Evolutionary conservation across 1,140 invertebrate species (phyloP).

Genomic region (Agrilus planipennis): DNA sequence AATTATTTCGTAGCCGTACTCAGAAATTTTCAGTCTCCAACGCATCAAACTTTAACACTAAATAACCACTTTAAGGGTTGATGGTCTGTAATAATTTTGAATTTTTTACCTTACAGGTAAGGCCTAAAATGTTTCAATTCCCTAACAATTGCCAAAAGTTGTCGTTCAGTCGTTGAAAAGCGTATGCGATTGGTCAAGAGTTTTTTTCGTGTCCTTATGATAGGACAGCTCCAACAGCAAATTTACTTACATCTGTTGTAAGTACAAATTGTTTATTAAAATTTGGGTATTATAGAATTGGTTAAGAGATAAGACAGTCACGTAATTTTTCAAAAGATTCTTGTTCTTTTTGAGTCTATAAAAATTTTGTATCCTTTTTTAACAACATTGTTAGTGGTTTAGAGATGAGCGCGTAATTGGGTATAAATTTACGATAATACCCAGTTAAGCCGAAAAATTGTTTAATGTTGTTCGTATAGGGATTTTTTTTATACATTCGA

Average conservation of each 20-base stretch:
- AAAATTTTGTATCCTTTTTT: not conserved
- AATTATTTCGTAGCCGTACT: conserved; percentile 5
- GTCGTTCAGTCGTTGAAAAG: conserved; percentile 23
- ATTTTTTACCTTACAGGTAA: not conserved
- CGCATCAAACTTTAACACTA: not conserved
- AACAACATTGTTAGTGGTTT: too few species aligned
- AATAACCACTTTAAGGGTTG: not conserved
- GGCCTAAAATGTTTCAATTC: not conserved
- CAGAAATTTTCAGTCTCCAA: conserved; percentile 16
- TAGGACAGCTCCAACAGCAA: not conserved
- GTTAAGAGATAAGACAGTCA: not conserved
- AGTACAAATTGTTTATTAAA: conserved; percentile 1
- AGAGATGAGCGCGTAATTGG: too few species aligned
- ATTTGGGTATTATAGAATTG: not conserved
- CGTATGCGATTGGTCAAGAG: not conserved
- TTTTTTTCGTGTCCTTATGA: not conserved
- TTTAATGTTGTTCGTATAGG: too few species aligned
- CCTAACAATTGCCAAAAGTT: not conserved
- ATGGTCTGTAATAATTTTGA: conserved; percentile 4
- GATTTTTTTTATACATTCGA: too few species aligned
- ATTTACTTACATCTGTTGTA: not conserved
- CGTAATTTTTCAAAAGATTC: not conserved
- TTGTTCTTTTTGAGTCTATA: not conserved
- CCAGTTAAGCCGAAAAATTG: too few species aligned
- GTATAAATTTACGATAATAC: too few species aligned